These are phyloP conservation scores for Gymnosoma rotundatum DNA, from an alignment of 2,888 invertebrate genomes.

Conservation along the genomic window DNA sequence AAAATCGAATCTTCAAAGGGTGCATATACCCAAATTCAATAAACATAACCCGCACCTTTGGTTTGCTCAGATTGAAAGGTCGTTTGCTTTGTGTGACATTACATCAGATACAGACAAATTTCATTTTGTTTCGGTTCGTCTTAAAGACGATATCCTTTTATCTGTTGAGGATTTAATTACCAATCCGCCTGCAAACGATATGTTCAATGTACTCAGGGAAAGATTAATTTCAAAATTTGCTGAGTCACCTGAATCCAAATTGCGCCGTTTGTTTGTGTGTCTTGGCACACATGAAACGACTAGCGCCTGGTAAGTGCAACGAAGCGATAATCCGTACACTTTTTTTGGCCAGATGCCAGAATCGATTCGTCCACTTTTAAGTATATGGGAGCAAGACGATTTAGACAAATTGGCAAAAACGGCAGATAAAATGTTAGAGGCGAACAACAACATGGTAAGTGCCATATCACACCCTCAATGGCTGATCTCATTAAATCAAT, in stretches of 20 bases:
- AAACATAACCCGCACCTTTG: conserved; percentile 29
- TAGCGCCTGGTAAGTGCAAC: too few relatives aligned
- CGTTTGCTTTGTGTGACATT: conserved; percentile 12
- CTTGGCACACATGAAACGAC: too few relatives aligned
- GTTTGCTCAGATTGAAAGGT: conserved; percentile 42
- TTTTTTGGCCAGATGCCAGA: conserved; percentile 34
- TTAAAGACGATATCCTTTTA: conserved; percentile 30
- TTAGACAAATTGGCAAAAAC: conserved; percentile 56
- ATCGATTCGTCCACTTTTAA: conserved; percentile 49
- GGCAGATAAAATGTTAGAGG: conserved; percentile 63
- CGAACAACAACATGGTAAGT: conserved; percentile 9
- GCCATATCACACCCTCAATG: neutral
- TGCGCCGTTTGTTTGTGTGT: conserved; percentile 53
- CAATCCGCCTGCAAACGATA: neutral
- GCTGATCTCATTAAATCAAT: too few relatives aligned
- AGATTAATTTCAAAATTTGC: conserved; percentile 48
- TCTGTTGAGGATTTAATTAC: conserved; percentile 48
- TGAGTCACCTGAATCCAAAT: conserved; percentile 57
- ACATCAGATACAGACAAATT: conserved; percentile 28
- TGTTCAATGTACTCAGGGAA: neutral
- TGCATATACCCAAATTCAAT: conserved; percentile 24
- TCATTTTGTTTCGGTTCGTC: conserved; percentile 11
- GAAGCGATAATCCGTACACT: conserved; percentile 35
- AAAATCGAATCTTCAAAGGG: conserved; percentile 18
- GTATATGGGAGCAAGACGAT: conserved; percentile 50